A percentile compares a stretch with the other conserved stretches of the same genome.
These are phyloP conservation scores for Heloderma charlesbogerti DNA, from an alignment of 2,113 vertebrate species.

Conservation along the genomic window DNA sequence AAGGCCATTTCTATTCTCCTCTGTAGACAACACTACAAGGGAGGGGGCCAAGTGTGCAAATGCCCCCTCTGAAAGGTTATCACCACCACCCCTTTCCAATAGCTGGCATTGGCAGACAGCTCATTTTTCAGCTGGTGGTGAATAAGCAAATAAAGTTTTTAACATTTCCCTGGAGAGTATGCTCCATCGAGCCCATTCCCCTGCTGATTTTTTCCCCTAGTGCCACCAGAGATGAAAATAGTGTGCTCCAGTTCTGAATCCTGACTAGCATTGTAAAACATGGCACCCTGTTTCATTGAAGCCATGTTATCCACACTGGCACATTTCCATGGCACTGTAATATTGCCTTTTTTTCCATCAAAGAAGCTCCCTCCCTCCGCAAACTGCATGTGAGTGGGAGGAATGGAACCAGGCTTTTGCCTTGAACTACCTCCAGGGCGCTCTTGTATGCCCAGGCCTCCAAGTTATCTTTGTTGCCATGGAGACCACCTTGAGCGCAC, in stretches of 20 bases:
- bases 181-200: neutral
- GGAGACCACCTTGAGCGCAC: slow-evolving; percentile 42
- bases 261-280: slow-evolving; percentile 1
- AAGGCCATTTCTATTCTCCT: neutral
- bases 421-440: slow-evolving; percentile 41
- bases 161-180: too few species aligned
- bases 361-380: neutral
- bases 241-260: neutral
- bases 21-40: neutral
- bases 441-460: slow-evolving; percentile 31
- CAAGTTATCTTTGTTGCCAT: slow-evolving; percentile 49
- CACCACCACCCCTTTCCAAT: too few species aligned
- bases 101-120: neutral
- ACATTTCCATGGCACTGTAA: neutral
- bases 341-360: neutral
- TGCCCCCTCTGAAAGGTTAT: neutral
- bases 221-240: neutral
- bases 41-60: neutral
- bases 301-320: neutral
- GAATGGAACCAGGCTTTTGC: slow-evolving; percentile 20
- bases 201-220: neutral
- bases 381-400: neutral
- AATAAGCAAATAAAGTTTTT: neutral
- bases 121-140: neutral
- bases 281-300: neutral